Conservation (phyloP, 2,888 invertebrate genomes). For the Erynnis tages region DNA sequence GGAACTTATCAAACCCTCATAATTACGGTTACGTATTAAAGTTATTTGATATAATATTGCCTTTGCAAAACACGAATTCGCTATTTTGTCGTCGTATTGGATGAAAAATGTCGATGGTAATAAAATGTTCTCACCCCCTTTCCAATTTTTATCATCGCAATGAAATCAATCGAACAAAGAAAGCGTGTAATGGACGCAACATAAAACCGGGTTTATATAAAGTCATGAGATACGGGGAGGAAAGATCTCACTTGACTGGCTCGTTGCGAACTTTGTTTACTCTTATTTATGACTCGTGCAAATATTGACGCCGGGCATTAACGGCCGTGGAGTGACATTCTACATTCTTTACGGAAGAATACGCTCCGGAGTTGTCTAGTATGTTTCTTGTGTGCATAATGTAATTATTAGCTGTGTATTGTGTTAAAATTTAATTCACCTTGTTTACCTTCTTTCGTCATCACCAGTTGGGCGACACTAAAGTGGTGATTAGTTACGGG, state of each 20-base stretch:
- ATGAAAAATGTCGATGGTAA: too few relatives aligned
- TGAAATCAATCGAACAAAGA: conserved; percentile 21
- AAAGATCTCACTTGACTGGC: conserved; percentile 34
- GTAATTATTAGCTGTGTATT: too few relatives aligned
- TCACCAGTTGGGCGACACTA: too few relatives aligned
- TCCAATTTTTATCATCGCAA: neutral
- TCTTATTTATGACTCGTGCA: conserved; percentile 42
- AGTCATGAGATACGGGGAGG: conserved; percentile 32
- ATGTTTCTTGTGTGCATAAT: too few relatives aligned
- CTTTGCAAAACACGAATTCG: too few relatives aligned
- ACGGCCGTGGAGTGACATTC: conserved; percentile 36
- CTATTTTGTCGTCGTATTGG: too few relatives aligned
- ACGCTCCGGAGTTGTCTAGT: neutral
- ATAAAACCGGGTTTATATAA: conserved; percentile 22
- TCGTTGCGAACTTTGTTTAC: conserved; percentile 36
- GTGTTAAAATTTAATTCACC: too few relatives aligned
- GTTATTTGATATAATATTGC: too few relatives aligned
- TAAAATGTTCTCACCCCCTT: neutral
- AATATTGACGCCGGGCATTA: conserved; percentile 53
- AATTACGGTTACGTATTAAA: too few relatives aligned
- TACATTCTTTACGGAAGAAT: neutral
- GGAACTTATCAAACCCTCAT: too few relatives aligned
- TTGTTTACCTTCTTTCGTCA: too few relatives aligned
- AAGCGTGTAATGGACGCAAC: conserved; percentile 4
- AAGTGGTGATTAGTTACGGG: too few relatives aligned